Percentiles rank a stretch among this genome's conserved stretches.
These are phyloP conservation scores for Odontocerum albicorne DNA, from an alignment of 2,888 invertebrate genomes.

Conservation along the genomic window DNA sequence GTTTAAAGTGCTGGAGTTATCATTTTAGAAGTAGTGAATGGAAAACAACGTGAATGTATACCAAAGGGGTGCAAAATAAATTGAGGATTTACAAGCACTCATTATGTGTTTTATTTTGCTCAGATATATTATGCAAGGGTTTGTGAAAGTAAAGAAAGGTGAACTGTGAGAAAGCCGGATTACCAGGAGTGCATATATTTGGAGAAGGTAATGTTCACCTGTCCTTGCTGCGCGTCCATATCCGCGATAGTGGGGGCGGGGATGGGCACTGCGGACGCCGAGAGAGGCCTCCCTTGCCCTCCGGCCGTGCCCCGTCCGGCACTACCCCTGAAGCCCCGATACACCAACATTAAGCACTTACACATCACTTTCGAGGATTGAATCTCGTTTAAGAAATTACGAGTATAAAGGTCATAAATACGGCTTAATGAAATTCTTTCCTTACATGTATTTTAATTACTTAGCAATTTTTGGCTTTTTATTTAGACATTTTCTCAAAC, in stretches of 20 bases:
- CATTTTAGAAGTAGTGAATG: no score
- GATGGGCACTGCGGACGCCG: conserved; percentile 11
- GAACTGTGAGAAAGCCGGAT: conserved; percentile 1
- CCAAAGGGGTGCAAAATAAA: no score
- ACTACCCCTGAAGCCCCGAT: conserved; percentile 28
- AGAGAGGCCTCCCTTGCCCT: conserved; percentile 22
- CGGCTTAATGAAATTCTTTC: no score
- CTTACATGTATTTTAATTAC: no score
- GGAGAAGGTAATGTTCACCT: conserved; percentile 27
- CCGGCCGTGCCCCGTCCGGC: conserved; percentile 26
- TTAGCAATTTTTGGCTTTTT: no score
- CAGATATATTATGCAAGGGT: no score
- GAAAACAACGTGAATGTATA: no score
- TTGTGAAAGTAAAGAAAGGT: not conserved
- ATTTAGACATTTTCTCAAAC: no score
- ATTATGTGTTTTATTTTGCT: no score
- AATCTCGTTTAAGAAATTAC: not conserved
- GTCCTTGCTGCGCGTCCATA: conserved; percentile 31
- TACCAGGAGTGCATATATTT: conserved; percentile 17
- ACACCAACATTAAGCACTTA: conserved; percentile 13
- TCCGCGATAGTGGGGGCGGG: conserved; percentile 19
- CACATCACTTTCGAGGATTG: not conserved
- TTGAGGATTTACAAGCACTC: no score
- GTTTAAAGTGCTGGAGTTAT: no score
- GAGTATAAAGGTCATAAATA: no score